These are phyloP conservation scores for Eubasilissa regina DNA, from an alignment of 1,140 invertebrate species.

Conservation along the genomic window DNA sequence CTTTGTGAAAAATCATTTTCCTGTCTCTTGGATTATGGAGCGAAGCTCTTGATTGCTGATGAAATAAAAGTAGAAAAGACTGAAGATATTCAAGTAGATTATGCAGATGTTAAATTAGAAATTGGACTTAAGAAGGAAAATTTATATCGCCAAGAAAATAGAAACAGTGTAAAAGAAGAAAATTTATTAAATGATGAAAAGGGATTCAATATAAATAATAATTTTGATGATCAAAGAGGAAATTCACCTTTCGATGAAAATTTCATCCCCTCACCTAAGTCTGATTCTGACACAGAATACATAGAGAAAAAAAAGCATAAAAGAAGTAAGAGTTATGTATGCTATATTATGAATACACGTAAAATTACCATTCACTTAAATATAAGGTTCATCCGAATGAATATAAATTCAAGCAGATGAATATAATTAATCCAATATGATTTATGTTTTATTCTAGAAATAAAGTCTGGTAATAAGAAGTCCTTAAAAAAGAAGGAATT, in stretches of 20 bases:
- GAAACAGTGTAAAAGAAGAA: neutral
- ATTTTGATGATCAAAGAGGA: constrained; percentile 13
- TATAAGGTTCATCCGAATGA: too few relatives aligned
- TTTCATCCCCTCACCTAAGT: neutral
- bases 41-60: constrained; percentile 29
- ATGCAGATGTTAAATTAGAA: neutral
- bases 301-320: constrained; percentile 7
- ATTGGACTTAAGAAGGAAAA: neutral
- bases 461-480: constrained; percentile 3
- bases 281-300: neutral
- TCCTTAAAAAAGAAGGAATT: constrained; percentile 1
- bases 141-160: neutral
- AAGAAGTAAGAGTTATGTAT: constrained; percentile 1
- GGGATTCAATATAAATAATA: neutral
- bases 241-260: neutral
- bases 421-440: neutral
- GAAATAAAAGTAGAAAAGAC: constrained; percentile 52
- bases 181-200: neutral
- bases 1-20: constrained; percentile 56
- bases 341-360: too few relatives aligned
- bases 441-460: neutral
- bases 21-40: constrained; percentile 50
- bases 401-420: too few relatives aligned
- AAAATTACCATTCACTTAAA: too few relatives aligned
- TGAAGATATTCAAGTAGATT: constrained; percentile 20